These are phyloP conservation scores for Callipepla californica DNA, from an alignment of 2,113 vertebrate genomes.

Conservation along the genomic window DNA sequence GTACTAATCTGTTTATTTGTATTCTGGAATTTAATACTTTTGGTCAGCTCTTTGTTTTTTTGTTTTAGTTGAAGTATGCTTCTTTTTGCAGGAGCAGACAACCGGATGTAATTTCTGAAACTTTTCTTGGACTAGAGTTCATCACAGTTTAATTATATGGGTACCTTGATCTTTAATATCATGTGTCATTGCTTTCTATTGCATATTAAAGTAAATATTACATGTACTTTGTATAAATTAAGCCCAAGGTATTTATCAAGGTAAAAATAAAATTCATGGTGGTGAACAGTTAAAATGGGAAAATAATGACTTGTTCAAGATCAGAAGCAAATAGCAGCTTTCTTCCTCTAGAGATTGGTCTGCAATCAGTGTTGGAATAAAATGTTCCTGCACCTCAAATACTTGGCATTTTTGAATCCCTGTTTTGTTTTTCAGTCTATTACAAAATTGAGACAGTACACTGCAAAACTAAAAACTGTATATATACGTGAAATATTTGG, in stretches of 20 bases:
- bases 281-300: conserved; percentile 3
- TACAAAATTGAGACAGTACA: conserved; percentile 1
- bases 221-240: not conserved
- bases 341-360: not conserved
- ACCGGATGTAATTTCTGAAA: not conserved
- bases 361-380: not conserved
- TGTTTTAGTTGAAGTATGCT: not conserved
- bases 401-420: not conserved
- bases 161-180: not conserved
- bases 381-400: not conserved
- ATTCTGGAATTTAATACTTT: not conserved
- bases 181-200: not conserved
- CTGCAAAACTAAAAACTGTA: not conserved
- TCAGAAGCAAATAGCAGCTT: not conserved
- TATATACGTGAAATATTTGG: not conserved
- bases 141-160: not conserved
- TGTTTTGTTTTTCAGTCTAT: not conserved
- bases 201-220: not conserved
- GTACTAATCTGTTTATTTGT: not conserved
- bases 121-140: not conserved
- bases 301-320: not conserved
- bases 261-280: not conserved
- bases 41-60: not conserved
- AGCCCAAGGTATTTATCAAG: not conserved
- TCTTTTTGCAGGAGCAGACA: not conserved